Base-by-base conservation (phyloP, 2,113 vertebrate species). In the Phainopepla nitens region DNA sequence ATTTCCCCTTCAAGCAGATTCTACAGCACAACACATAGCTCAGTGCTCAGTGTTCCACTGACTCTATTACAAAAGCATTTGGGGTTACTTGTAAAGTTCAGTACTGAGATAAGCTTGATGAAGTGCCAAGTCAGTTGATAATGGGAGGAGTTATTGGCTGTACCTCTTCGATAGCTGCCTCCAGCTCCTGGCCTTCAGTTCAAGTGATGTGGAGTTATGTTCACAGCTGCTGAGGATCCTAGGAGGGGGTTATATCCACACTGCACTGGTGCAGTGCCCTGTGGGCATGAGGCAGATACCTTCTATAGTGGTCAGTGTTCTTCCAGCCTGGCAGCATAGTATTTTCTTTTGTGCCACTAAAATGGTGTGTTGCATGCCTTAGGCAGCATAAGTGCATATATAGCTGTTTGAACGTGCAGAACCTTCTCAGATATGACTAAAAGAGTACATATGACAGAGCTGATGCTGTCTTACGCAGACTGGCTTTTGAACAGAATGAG, bases 1-100 rank as follows among this genome's bases (percentile, higher is more conserved):
- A 42, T 35, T 85, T 85, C 57, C 61, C 66, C 36, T 39, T 90
- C 66, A 75, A 54, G 45, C 23, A 66, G 58, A 58, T 47, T 69
- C 69, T 66, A 47, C 45, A 42, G 71, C 71, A 62, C 53, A 65
- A 49, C 9, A 61, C n/a, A 49, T n/a, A 45, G 42, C 33, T 66
- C 19, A 73, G 56, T 69, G 44, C 66, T 87, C 39, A 39, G 39
- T 39, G 39, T 39, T 39, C 35, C 44, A 54, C 21, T 82, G 82
- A 70, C 41, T 84, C 82, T 73, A 82, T 45, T 56, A 44, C 24
- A 71, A 79, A 95, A 75, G 25, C 28, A 71, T 84, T 54, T 79
- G 47, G 68, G 49, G 27, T 70, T 75, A 31, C 61, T 89, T 33
- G 31, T 79, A 17, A 64, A 93, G 29, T 70, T 91, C 65, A 44